These are phyloP conservation scores for Pemphigus obesinymphae DNA, from an alignment of 1,140 invertebrate genomes.

Conservation along the genomic window DNA sequence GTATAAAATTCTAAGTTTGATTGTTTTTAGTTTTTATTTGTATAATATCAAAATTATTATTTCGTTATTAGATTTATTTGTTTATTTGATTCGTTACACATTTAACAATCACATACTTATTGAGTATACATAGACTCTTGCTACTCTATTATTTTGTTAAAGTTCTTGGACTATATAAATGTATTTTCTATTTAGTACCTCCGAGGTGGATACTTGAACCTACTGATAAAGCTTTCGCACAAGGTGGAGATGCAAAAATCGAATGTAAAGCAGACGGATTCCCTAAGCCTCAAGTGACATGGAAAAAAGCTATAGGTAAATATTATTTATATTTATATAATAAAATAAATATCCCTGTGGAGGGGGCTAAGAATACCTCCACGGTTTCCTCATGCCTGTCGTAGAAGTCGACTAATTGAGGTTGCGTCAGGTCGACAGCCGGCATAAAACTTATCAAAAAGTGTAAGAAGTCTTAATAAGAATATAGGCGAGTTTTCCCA, in stretches of 20 bases:
- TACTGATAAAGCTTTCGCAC: slow-evolving; percentile 89
- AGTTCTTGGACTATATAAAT: not conserved
- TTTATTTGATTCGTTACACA: not conserved
- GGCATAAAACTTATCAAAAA: too few relatives aligned
- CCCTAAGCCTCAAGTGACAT: slow-evolving; percentile 85
- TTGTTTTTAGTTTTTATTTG: too few relatives aligned
- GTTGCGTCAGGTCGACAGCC: too few relatives aligned
- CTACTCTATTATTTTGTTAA: not conserved
- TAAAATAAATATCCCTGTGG: not conserved
- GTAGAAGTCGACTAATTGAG: too few relatives aligned
- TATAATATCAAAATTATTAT: too few relatives aligned
- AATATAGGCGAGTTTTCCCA: too few relatives aligned
- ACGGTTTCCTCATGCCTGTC: not conserved
- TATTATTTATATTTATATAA: not conserved
- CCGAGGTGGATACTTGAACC: slow-evolving; percentile 95
- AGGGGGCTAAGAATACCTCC: too few relatives aligned
- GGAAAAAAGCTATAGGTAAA: slow-evolving; percentile 90
- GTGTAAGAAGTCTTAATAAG: too few relatives aligned
- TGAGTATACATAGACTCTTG: not conserved
- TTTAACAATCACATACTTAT: too few relatives aligned
- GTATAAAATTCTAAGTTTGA: too few relatives aligned
- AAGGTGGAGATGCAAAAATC: slow-evolving; percentile 84
- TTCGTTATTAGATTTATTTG: too few relatives aligned
- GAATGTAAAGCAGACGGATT: slow-evolving; percentile 95
- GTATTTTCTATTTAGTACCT: slow-evolving; percentile 65